phyloP scores from a whole-genome alignment of 2,113 vertebrate genomes.

The Varanus komodoensis region DNA sequence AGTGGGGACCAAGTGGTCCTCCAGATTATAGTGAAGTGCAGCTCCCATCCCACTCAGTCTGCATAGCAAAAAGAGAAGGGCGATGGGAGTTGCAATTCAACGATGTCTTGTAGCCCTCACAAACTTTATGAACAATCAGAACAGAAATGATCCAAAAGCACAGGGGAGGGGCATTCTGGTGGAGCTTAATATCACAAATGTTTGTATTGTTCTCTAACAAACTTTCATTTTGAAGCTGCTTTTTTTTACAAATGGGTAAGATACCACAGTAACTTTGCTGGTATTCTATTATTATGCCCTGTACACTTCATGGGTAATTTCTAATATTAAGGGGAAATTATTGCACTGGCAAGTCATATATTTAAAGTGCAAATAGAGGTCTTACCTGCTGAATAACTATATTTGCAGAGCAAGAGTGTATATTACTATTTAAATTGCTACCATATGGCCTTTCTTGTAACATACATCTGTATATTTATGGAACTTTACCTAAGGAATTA shows the following conservation, averaged over 20 bases:
- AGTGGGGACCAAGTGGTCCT: neutral
- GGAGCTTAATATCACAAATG: neutral
- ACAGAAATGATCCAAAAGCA: neutral
- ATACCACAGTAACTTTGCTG: neutral
- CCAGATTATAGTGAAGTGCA: too few species aligned
- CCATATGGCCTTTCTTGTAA: constrained; percentile 54
- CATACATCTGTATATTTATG: constrained; percentile 54
- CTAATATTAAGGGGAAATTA: neutral
- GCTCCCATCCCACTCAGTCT: too few species aligned
- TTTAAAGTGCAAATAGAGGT: neutral
- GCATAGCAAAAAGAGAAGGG: too few species aligned
- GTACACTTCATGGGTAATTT: neutral
- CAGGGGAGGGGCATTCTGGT: too few species aligned
- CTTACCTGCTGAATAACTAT: neutral
- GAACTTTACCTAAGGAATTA: constrained; percentile 62
- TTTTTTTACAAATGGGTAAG: neutral
- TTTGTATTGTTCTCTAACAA: neutral
- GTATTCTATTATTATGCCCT: neutral
- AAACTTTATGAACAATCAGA: neutral
- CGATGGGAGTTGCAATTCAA: too few species aligned
- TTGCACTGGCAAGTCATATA: neutral
- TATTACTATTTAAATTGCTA: constrained; percentile 55
- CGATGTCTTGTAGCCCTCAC: neutral
- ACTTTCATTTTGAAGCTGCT: neutral
- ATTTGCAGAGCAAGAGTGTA: neutral